Evolutionary conservation across 2,113 vertebrate genomes (phyloP), one percentile per base, ranked within the genome.

Genomic region (Castor canadensis): DNA sequence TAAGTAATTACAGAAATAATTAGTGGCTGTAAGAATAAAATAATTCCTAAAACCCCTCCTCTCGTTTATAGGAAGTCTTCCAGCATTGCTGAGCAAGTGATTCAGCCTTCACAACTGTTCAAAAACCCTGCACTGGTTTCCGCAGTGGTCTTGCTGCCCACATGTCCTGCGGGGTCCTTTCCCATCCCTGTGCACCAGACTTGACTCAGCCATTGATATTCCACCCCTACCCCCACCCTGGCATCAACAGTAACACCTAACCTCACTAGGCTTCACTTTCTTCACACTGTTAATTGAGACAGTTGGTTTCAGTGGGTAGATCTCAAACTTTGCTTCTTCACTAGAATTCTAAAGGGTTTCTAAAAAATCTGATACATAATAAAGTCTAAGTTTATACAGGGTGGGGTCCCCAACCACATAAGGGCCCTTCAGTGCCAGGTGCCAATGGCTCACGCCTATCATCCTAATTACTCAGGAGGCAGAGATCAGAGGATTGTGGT

Each of bases 31-130:
- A 83, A 73, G 15, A 62, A 26, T 35, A 10, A 77, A 80, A 80
- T n/a, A 30, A 49, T 60, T 76, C 66, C 77, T 87, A 73, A 72
- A 80, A 66, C 1, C 5, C 40, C 22, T 43, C n/a, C 79, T 60
- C 47, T 82, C 20, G 7, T 56, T 84, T 56, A 35, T 35, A 84
- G 47, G 84, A 95, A 64, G 81, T n/a, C 60, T 77, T 56, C 49
- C 30, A 77, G 45, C 77, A n/a, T 32, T 30, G 5, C 43, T 32
- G 43, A 58, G 40, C 64, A 28, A 76, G 30, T 47, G n/a, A 45
- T n/a, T 20, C 26, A 11, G 40, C 66, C 93, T 81, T 95, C 60
- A 71, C 81, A 77, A 43, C 38, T 20, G 15, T 22, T 32, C 54
- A 20, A 7, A 72, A 75, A 11, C 13, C 30, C 13, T 5, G 16